These are phyloP conservation scores for Eupithecia subumbrata DNA, from an alignment of 2,888 invertebrate species.

Conservation along the genomic window DNA sequence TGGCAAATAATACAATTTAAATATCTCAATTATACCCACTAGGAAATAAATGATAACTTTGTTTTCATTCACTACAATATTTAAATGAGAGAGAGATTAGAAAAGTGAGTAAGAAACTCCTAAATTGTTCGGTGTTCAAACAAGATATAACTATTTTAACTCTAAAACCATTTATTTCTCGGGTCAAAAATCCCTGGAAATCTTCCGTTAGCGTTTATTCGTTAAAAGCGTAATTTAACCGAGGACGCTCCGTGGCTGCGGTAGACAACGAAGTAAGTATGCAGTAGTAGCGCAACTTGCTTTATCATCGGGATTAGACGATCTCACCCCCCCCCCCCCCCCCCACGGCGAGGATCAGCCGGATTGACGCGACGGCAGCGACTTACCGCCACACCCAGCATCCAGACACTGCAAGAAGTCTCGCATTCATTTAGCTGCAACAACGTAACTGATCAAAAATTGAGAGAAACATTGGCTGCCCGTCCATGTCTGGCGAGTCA, in stretches of 20 bases:
- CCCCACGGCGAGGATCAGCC: background rate
- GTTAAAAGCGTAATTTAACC: constrained; percentile 71
- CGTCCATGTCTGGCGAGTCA: too few relatives aligned
- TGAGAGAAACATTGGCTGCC: background rate
- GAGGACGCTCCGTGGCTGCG: constrained; percentile 54
- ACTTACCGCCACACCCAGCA: background rate
- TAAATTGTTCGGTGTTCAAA: background rate
- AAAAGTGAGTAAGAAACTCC: background rate
- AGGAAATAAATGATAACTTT: background rate
- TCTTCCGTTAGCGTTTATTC: constrained; percentile 64
- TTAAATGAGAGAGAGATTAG: background rate
- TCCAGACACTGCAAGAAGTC: background rate
- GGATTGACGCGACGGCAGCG: background rate
- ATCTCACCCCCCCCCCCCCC: background rate
- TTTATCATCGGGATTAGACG: background rate
- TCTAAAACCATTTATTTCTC: constrained; percentile 38
- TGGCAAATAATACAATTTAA: background rate
- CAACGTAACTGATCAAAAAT: background rate
- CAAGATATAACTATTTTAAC: constrained; percentile 32
- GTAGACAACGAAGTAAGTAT: constrained; percentile 31
- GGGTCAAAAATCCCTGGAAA: constrained; percentile 49
- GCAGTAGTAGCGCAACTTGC: constrained; percentile 31
- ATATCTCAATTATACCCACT: background rate
- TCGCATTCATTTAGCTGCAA: background rate
- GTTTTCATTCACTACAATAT: background rate